Conservation (phyloP, 2,888 invertebrate species). For the Empis stercorea region DNA sequence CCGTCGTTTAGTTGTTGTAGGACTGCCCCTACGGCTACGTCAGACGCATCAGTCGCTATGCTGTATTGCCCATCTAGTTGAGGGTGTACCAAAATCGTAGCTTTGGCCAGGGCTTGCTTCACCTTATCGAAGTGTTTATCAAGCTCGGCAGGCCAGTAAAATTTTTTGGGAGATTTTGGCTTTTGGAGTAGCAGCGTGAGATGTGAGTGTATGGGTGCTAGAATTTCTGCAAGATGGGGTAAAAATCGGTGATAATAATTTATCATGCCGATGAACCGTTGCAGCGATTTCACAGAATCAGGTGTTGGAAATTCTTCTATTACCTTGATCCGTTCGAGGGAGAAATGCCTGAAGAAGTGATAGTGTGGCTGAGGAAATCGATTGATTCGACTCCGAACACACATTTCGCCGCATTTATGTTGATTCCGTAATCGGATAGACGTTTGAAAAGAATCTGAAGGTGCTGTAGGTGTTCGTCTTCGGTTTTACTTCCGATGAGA, state of each 20-base stretch:
- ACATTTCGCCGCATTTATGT: slow-evolving; percentile 14
- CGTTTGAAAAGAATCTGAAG: slow-evolving; percentile 9
- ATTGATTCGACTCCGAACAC: background rate
- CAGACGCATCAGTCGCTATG: slow-evolving; percentile 19
- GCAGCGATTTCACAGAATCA: too few species aligned
- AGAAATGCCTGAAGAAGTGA: background rate
- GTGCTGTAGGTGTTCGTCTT: slow-evolving; percentile 11
- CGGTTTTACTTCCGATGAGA: slow-evolving; percentile 10
- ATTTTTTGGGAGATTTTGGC: background rate
- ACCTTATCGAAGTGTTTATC: background rate
- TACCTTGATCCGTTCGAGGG: background rate
- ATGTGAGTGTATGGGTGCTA: background rate
- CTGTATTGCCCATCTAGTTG: slow-evolving; percentile 16
- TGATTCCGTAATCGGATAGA: slow-evolving; percentile 1
- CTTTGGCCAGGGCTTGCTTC: background rate
- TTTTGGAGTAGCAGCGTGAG: background rate
- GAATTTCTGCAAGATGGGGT: too few species aligned
- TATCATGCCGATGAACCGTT: too few species aligned
- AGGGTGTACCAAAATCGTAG: slow-evolving; percentile 20
- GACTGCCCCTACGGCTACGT: slow-evolving; percentile 25
- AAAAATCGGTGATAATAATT: too few species aligned
- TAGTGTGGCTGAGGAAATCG: background rate
- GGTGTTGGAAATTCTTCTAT: background rate
- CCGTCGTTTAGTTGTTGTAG: slow-evolving; percentile 21
- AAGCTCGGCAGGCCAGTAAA: background rate